Evolutionary conservation across 2,113 vertebrate species (phyloP), one percentile per base, ranked within the genome.

Genomic region (Pseudonaja textilis): DNA sequence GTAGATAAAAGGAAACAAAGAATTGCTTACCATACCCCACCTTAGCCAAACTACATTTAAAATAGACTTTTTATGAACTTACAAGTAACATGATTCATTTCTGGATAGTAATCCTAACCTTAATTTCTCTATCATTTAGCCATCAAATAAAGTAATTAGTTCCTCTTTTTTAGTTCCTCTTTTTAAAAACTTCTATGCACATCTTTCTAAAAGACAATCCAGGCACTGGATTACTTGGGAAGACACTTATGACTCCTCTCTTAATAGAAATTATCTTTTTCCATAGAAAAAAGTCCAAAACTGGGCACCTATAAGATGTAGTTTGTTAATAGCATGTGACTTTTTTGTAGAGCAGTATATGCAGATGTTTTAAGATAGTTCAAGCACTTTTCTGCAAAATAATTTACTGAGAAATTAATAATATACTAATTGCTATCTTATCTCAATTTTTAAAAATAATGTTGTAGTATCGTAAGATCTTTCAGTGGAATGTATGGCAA

Each of bases 401-500:
- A 92, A 95, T 45, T 59, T 25, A 91, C 2, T 34, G 42, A 55
- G 93, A 42, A 94, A 45, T 55, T 57, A 74, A 18, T 1, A 61
- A 90, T 20, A 85, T 85, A 39, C 93, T n/a, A 0, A 1, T 56
- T 52, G 20, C 39, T 16, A 26, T n/a, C 39, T 10, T 52, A n/a
- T 39, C 52, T 34, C 85, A 61, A 88, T 94, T 91, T 57, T 87
- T 34, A 91, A n/a, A 85, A 93, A 91, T 20, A 87, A 16, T 0
- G 57, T 23, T 18, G 0, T 14, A 9, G 86, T 81, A 86, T 89
- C 89, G 61, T 1, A 7, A 91, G 85, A 92, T 93, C 89, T 64
- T 18, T 50, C 91, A 93, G 91, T 90, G 93, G 92, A 91, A 89
- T 0, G 47, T 85, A 56, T 64, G n/a, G 22, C 18, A 81, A 86